Conservation (phyloP, 1,140 invertebrate genomes). For the Macrobrachium rosenbergii region DNA sequence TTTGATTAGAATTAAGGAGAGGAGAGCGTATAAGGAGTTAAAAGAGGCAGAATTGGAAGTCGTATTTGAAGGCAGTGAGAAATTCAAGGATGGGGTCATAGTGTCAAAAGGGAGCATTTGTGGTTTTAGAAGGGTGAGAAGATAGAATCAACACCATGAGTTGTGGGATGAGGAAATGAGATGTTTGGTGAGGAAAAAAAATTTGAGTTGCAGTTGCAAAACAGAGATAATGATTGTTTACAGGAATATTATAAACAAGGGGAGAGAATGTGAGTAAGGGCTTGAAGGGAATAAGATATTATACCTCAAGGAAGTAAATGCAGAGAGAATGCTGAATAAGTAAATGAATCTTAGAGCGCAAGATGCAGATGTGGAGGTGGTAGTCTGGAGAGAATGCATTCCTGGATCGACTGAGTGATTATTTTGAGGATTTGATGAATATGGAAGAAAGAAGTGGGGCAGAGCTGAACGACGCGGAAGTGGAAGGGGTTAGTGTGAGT, state of each 20-base stretch:
- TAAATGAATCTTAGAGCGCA: too few relatives aligned
- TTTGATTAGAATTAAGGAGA: too few relatives aligned
- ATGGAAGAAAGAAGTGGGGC: background rate
- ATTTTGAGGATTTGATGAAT: background rate
- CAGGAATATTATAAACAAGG: background rate
- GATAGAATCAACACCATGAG: too few relatives aligned
- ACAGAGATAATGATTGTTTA: background rate
- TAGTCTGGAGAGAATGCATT: background rate
- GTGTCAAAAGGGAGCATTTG: too few relatives aligned
- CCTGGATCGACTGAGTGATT: background rate
- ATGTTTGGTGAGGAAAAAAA: background rate
- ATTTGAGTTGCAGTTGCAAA: background rate
- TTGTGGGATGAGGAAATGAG: too few relatives aligned
- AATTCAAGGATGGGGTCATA: background rate
- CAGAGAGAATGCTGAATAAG: background rate
- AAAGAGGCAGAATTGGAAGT: background rate
- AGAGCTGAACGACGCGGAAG: background rate
- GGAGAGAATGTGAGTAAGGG: background rate
- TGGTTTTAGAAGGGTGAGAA: too few relatives aligned
- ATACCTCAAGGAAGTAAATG: too few relatives aligned
- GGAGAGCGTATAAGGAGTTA: too few relatives aligned
- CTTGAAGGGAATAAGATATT: background rate
- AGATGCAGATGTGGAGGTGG: background rate
- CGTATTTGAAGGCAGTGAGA: background rate
- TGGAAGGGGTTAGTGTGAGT: too few relatives aligned